phyloP scores from a whole-genome alignment of 1,140 invertebrate species.

The Maniola jurtina region DNA sequence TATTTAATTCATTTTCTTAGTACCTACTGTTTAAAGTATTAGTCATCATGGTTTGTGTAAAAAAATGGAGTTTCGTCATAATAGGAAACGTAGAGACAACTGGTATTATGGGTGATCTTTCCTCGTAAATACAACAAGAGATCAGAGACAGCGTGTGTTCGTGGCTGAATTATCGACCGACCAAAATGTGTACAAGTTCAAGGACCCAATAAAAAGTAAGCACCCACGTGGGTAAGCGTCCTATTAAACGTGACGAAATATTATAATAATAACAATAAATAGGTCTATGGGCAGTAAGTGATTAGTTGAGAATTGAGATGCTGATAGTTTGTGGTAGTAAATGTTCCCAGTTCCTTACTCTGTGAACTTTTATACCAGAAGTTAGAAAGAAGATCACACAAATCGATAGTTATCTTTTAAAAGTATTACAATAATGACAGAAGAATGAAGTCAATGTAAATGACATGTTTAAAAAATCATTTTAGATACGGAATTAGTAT shows the following conservation, averaged over 20 bases:
- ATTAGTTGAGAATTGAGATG: conserved; percentile 23
- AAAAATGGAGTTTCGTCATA: too few species aligned
- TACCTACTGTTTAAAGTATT: too few species aligned
- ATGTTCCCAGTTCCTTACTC: conserved; percentile 7
- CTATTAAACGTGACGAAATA: conserved; percentile 28
- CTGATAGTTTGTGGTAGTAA: neutral
- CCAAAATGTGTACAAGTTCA: conserved; percentile 69
- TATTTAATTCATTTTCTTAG: too few species aligned
- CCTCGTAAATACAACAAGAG: conserved; percentile 4
- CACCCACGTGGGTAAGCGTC: conserved; percentile 48
- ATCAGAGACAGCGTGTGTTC: neutral
- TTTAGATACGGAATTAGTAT: too few species aligned
- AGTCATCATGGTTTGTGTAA: neutral
- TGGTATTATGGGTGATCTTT: neutral
- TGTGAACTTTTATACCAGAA: neutral
- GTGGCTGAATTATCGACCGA: conserved; percentile 61
- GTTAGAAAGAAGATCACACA: too few species aligned
- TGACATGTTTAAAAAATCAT: too few species aligned
- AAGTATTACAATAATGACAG: too few species aligned
- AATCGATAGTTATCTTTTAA: too few species aligned
- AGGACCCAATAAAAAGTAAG: conserved; percentile 65
- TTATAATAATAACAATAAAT: neutral
- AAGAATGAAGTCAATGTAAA: too few species aligned
- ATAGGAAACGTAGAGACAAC: neutral
- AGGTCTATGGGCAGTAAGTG: too few species aligned